Evolutionary conservation across 2,888 invertebrate genomes (phyloP), one percentile per base, ranked within the genome.

Genomic region (Ellobium chinense): DNA sequence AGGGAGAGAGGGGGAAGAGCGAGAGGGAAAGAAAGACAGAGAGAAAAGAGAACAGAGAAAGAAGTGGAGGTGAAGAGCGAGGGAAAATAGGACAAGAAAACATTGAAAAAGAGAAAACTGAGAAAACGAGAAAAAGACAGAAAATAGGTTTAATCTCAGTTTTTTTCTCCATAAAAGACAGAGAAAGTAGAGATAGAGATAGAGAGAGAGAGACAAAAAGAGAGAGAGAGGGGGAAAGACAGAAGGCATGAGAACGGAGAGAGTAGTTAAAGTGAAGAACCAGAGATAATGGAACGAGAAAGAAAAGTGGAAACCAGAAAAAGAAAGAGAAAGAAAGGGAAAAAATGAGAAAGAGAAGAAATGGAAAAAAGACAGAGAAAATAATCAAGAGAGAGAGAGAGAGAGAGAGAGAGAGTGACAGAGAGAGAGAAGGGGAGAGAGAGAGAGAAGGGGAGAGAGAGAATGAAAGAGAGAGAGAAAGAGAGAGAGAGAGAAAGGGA

Each of bases 161-260:
- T 1, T 12, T 62, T 1, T n/a, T 62, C 24, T n/a, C 12, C 18
- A 24, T 1, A n/a, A 27, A 27, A n/a, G 18, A 62, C 9, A 62
- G 9, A 1, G 62, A 12, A 46, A 18, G 54, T 12, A 46, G 14
- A 46, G 12, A 18, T 46, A 46, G 54, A 56, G 56, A 56, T n/a
- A 31, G 31, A 70, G 70, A 54, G 36, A 36, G 36, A 68, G 68
- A 68, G 36, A 36, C n/a, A 68, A 36, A 68, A 37, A 36, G 36
- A 68, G 68, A 68, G 36, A 36, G 36, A 68, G 56, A 56, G 24
- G 56, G 24, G 24, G 56, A 56, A 56, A 24, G 24, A 56, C n/a
- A 56, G 24, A 24, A 56, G 24, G 56, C 21, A 56, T 21, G 24
- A 56, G 56, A 56, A 56, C n/a, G 24, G 24, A 24, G 24, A 56